Base-by-base conservation (phyloP, 2,888 invertebrate species). In the Cosmopolites sordidus region DNA sequence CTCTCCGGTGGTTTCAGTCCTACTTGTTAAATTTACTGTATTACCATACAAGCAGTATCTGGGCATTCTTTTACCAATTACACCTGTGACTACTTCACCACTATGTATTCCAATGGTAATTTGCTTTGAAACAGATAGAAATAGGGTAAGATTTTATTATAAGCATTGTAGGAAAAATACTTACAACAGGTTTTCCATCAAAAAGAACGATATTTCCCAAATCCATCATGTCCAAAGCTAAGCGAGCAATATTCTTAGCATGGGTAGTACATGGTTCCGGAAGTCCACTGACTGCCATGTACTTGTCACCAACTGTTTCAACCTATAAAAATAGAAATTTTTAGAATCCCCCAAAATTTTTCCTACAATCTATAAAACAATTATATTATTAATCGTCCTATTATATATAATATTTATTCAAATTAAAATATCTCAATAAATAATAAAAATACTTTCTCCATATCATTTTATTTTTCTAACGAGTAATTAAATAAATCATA, bases 281-380 rank as follows among this genome's bases (percentile, higher is more conserved):
- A 47, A 96, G 77, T 41, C 96, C 96, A 64, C 94, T 92, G 0
- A 95, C 96, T 0, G 95, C 94, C 96, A 96, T 97, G 73, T 97
- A 97, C 73, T 96, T 96, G 75, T 96, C 96, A 54, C 96, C 96
- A 16, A 96, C 93, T 9, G 96, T 97, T 76, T 97, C 96, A 56
- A 97, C 95, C 95, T 95, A 67, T 8, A 64, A 53, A 22, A 22
- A n/a, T n/a, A n/a, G n/a, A n/a, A n/a, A n/a, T n/a, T n/a, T n/a
- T n/a, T n/a, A n/a, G n/a, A n/a, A n/a, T n/a, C n/a, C n/a, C n/a
- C n/a, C n/a, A n/a, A n/a, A n/a, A n/a, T n/a, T n/a, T n/a, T n/a
- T n/a, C n/a, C n/a, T n/a, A n/a, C n/a, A n/a, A n/a, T n/a, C n/a
- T n/a, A n/a, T n/a, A n/a, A n/a, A n/a, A n/a, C n/a, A n/a, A n/a